Evolutionary conservation across 2,888 invertebrate species (phyloP).

Genomic region (Aleiodes alternator): DNA sequence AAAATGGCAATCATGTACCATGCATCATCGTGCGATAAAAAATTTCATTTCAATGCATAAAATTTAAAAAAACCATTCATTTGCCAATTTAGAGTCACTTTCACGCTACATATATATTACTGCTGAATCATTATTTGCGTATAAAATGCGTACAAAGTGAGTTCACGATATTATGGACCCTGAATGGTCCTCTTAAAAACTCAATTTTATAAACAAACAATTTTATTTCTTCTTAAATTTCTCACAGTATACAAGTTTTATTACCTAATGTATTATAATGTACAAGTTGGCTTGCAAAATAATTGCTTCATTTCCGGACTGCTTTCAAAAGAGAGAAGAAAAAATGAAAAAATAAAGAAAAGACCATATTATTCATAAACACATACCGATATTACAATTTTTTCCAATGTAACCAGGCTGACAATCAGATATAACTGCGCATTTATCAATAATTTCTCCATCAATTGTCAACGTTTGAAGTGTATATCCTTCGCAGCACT

Average conservation of each 20-base stretch:
- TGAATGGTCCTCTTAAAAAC: slow-evolving; percentile 1
- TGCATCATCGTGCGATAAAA: neutral
- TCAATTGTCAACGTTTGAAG: slow-evolving; percentile 63
- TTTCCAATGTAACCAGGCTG: slow-evolving; percentile 80
- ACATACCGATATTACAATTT: slow-evolving; percentile 79
- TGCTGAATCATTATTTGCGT: slow-evolving; percentile 15
- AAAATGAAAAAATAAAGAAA: too few relatives aligned
- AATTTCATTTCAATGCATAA: neutral
- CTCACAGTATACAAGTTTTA: neutral
- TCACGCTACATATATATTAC: slow-evolving; percentile 6
- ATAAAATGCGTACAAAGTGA: too few relatives aligned
- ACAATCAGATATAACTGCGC: slow-evolving; percentile 78
- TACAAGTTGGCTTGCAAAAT: slow-evolving; percentile 10
- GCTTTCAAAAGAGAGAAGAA: slow-evolving; percentile 3
- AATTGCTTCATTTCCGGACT: slow-evolving; percentile 12
- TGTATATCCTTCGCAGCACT: slow-evolving; percentile 87
- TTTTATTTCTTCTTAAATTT: neutral
- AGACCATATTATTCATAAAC: slow-evolving; percentile 43
- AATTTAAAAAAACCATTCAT: neutral
- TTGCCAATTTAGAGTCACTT: neutral
- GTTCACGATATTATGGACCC: neutral
- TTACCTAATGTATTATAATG: neutral
- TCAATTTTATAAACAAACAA: neutral
- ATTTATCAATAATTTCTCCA: slow-evolving; percentile 55
- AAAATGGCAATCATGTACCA: neutral